Conservation (phyloP, 2,888 invertebrate genomes). For the Nymphalis polychloros region DNA sequence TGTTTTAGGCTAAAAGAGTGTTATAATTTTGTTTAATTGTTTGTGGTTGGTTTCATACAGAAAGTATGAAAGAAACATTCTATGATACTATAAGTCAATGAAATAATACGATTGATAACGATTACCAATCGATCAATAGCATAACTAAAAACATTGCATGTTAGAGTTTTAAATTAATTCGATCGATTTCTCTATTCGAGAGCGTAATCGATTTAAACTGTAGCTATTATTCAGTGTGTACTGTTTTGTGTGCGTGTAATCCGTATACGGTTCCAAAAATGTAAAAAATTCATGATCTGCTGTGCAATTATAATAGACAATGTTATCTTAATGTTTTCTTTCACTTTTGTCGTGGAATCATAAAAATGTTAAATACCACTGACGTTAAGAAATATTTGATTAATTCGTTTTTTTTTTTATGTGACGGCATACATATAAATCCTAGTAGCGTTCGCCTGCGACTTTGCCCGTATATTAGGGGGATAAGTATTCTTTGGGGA, state of each 20-base stretch:
- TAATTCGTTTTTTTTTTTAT: neutral
- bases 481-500: too few species aligned
- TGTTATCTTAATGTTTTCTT: slow-evolving; percentile 20
- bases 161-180: slow-evolving; percentile 11
- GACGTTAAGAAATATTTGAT: slow-evolving; percentile 6
- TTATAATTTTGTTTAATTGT: too few species aligned
- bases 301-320: slow-evolving; percentile 24
- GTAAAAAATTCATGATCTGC: slow-evolving; percentile 15
- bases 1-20: too few species aligned
- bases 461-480: too few species aligned
- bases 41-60: too few species aligned
- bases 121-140: slow-evolving; percentile 3
- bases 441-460: too few species aligned
- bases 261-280: slow-evolving; percentile 25
- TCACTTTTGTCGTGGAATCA: slow-evolving; percentile 20
- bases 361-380: slow-evolving; percentile 20
- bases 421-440: too few species aligned
- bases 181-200: slow-evolving; percentile 30
- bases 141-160: slow-evolving; percentile 25
- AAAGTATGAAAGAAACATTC: too few species aligned
- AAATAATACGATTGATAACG: neutral
- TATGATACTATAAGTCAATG: too few species aligned
- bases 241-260: slow-evolving; percentile 19
- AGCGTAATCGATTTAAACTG: slow-evolving; percentile 21
- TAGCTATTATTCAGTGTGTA: slow-evolving; percentile 10